Evolutionary conservation across 2,113 vertebrate species (phyloP).

Genomic region (Egretta garzetta): DNA sequence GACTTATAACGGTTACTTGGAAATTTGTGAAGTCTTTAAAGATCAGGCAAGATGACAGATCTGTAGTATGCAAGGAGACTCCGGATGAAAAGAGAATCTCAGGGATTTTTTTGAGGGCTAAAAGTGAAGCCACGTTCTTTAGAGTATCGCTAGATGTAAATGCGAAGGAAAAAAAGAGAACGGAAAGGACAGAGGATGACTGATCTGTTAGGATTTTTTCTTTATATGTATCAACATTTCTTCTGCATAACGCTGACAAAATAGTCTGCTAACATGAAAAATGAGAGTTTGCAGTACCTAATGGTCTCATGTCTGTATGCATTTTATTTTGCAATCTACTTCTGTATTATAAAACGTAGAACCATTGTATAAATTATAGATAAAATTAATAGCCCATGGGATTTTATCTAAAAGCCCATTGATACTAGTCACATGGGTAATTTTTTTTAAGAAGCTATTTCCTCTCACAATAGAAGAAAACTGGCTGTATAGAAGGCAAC

Average conservation of each 20-base stretch:
- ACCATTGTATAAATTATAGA: not conserved
- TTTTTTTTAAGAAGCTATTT: not conserved
- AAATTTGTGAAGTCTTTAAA: slow-evolving; percentile 37
- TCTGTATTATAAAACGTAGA: slow-evolving; percentile 23
- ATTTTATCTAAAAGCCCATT: not conserved
- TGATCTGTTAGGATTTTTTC: not conserved
- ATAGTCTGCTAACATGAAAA: slow-evolving; percentile 60
- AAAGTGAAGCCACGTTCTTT: slow-evolving; percentile 38
- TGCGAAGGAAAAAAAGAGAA: not conserved
- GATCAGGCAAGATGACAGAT: slow-evolving; percentile 55
- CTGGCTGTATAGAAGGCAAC: not conserved
- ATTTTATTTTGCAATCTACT: slow-evolving; percentile 38
- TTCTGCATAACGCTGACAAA: slow-evolving; percentile 27
- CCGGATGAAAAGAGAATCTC: slow-evolving; percentile 32
- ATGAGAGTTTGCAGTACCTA: slow-evolving; percentile 21
- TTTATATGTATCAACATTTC: not conserved
- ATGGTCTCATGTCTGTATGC: slow-evolving; percentile 3
- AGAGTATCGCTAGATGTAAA: slow-evolving; percentile 17
- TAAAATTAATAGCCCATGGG: not conserved
- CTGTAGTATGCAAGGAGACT: not conserved
- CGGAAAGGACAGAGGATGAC: not conserved
- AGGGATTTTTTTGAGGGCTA: not conserved
- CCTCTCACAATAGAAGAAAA: not conserved
- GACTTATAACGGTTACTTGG: not conserved
- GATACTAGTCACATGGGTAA: not conserved